These are phyloP conservation scores for Aporrectodea caliginosa DNA, from an alignment of 1,140 invertebrate species.

Conservation along the genomic window DNA sequence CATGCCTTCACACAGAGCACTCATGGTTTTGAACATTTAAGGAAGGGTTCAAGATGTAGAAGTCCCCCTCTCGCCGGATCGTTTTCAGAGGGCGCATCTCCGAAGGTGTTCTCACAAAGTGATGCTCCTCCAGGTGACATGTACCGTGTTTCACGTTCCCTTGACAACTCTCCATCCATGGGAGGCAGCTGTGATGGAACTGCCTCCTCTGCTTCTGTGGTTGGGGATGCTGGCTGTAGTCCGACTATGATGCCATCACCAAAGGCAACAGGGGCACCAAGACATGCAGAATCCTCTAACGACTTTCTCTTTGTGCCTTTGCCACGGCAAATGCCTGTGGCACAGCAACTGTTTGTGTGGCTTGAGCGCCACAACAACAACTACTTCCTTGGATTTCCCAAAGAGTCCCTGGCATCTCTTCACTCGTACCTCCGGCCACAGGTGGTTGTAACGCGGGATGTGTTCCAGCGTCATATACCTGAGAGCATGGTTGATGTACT, in stretches of 20 bases:
- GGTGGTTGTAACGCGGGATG: neutral
- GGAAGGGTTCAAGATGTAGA: neutral
- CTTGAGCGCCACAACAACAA: neutral
- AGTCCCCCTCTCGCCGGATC: neutral
- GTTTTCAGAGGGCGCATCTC: neutral
- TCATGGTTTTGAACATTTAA: neutral
- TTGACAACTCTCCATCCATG: neutral
- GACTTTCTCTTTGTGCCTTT: conserved; percentile 19
- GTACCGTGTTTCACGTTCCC: neutral
- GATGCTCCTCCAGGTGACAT: neutral
- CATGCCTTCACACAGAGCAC: too few species aligned
- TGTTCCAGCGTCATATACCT: neutral
- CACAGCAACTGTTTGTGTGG: neutral
- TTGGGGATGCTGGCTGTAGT: neutral
- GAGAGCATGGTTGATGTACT: conserved; percentile 29
- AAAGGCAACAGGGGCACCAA: neutral
- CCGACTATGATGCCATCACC: neutral
- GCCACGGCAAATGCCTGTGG: conserved; percentile 1
- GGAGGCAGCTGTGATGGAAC: neutral
- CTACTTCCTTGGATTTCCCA: neutral
- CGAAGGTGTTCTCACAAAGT: neutral
- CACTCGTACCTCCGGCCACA: neutral
- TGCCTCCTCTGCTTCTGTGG: neutral
- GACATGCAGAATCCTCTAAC: neutral
- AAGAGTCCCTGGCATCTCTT: neutral